Evolutionary conservation across 2,888 invertebrate genomes (phyloP).

Genomic region (Furcula furcula): DNA sequence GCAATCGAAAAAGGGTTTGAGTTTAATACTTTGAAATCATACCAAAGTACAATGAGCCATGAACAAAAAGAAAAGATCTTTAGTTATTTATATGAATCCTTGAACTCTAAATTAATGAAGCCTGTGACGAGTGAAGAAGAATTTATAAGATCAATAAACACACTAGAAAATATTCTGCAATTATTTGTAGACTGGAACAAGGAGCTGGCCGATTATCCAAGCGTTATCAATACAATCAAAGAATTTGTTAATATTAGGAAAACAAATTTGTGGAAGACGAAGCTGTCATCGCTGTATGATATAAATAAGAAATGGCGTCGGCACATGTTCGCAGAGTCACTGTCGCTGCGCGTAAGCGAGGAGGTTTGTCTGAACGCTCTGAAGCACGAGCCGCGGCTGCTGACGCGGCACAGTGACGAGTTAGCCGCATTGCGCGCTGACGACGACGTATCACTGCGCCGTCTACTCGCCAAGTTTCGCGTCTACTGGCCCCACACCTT

Average conservation of each 20-base stretch:
- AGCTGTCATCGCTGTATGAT: constrained; percentile 46
- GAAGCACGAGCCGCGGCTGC: constrained; percentile 54
- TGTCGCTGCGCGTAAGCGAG: constrained; percentile 43
- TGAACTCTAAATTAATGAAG: constrained; percentile 29
- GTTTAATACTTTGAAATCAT: constrained; percentile 35
- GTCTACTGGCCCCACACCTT: constrained; percentile 53
- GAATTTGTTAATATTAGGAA: constrained; percentile 40
- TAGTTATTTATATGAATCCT: constrained; percentile 39
- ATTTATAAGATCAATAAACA: constrained; percentile 21
- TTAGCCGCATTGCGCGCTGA: constrained; percentile 35
- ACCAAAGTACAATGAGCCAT: constrained; percentile 33
- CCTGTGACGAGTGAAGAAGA: constrained; percentile 30
- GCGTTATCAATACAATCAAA: constrained; percentile 44
- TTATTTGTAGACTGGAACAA: constrained; percentile 53
- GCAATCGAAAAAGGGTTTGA: constrained; percentile 40
- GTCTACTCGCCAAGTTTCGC: constrained; percentile 47
- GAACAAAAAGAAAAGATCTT: constrained; percentile 47
- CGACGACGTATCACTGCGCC: constrained; percentile 35
- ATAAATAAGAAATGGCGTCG: constrained; percentile 58
- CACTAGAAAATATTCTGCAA: constrained; percentile 26
- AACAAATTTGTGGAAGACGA: constrained; percentile 36
- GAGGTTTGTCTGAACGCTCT: constrained; percentile 54
- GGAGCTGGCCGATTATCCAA: constrained; percentile 41
- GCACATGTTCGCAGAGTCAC: constrained; percentile 55
- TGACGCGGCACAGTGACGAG: constrained; percentile 35